Evolutionary conservation across 2,797 vertebrate genomes (phyloP).

Genomic region (Peromyscus aztecus): DNA sequence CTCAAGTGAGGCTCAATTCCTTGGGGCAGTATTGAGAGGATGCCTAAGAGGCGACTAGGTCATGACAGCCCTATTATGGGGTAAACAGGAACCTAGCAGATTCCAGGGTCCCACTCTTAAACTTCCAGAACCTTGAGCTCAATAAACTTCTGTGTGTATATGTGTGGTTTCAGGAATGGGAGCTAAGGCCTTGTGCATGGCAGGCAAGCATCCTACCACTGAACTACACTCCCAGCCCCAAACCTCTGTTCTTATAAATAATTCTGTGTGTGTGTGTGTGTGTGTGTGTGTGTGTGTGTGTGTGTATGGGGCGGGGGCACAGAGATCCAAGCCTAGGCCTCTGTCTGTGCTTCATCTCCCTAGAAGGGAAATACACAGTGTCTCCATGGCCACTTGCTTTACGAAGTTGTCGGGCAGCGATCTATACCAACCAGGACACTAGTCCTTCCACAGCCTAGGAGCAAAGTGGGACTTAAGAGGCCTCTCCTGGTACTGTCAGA

Average conservation of each 20-base stretch:
- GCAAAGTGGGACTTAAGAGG: not conserved
- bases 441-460: not conserved
- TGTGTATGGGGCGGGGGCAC: not conserved
- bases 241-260: not conserved
- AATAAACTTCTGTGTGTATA: not conserved
- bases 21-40: not conserved
- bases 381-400: not conserved
- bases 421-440: fast-evolving
- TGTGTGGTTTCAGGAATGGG: too few species aligned
- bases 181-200: not conserved
- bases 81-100: not conserved
- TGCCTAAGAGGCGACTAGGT: not conserved
- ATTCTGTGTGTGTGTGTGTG: not conserved
- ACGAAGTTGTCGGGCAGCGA: not conserved
- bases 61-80: not conserved
- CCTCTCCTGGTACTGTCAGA: not conserved
- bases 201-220: not conserved
- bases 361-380: not conserved
- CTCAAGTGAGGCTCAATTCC: not conserved
- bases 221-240: not conserved
- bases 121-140: not conserved
- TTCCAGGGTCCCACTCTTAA: not conserved
- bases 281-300: too few species aligned
- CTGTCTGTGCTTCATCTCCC: not conserved
- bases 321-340: not conserved